Base-by-base conservation (phyloP, 2,888 invertebrate genomes). In the Drosophila neotestacea region DNA sequence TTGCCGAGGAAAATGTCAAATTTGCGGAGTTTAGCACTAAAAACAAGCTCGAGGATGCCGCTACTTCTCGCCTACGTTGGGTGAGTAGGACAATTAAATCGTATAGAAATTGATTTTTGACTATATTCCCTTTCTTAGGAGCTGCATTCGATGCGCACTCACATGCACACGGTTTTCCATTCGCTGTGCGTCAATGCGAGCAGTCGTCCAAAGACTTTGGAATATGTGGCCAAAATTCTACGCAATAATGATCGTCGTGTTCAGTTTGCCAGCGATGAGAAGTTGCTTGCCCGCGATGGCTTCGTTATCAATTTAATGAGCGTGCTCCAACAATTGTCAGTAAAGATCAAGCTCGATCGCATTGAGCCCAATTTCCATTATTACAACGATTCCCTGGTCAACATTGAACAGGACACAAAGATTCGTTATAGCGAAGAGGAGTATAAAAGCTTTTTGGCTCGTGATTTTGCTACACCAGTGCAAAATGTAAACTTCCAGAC, bases 281-380 rank as follows among this genome's bases (percentile, higher is more conserved):
- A 96, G 65, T 94, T 96, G 1, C 94, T 98, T 0, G 97, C 98
- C 10, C 96, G 97, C 5, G 98, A 99, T 92, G 99, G 99, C 0
- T 98, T 98, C 92, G 97, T 99, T 96, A 93, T 99, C 83, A 99
- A 99, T 93, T 93, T 99, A 16, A 94, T 98, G 87, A 96, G 96
- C 55, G 97, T 98, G 22, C 93, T 99, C 78, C 99, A 99, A 91
- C 95, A 96, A 92, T 93, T 99, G 27, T 96, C 98, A 0, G 94
- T 96, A 11, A 98, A 98, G 92, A 96, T 99, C 60, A 97, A 97
- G 92, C 92, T 98, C 73, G 96, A 98, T 90, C 97, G 97, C 82
- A 96, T 99, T 73, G 98, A 98, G 92, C 95, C 96, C 0, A 93
- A 95, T 81, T 99, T 98, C 93, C 96, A 97, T 34, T 98, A 97